phyloP scores from a whole-genome alignment of 2,797 vertebrate genomes.

The Mionectes olivaceus region DNA sequence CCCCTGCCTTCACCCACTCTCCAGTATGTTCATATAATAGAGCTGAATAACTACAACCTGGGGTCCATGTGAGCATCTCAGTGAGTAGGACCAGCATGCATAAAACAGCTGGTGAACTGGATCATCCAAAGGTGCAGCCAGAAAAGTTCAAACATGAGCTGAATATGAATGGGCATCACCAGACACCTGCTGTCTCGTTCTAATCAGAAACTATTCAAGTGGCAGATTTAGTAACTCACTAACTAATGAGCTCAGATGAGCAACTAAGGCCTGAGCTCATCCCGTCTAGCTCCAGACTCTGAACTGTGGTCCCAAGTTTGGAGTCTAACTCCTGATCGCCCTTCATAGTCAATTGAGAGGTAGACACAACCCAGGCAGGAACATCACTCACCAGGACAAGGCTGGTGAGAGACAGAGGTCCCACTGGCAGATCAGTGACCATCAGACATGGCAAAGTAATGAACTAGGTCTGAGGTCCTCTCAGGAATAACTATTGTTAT shows the following conservation, averaged over 20 bases:
- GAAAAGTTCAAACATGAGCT: neutral
- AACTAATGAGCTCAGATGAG: neutral
- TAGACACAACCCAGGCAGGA: neutral
- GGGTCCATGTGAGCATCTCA: neutral
- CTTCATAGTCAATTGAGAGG: neutral
- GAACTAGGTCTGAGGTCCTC: neutral
- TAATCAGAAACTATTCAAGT: neutral
- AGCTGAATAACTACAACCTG: neutral
- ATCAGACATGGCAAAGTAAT: neutral
- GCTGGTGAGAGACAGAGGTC: neutral
- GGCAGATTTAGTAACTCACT: neutral
- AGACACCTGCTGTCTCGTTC: neutral
- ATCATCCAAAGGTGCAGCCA: neutral
- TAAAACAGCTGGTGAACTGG: neutral
- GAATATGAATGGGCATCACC: neutral
- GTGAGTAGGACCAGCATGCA: neutral
- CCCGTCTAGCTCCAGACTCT: neutral
- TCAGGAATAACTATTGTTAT: neutral
- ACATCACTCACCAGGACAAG: neutral
- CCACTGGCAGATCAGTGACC: neutral
- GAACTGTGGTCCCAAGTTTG: neutral
- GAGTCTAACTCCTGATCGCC: neutral
- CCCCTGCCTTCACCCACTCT: neutral
- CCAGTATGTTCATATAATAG: neutral
- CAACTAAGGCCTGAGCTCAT: neutral